Base-by-base conservation (phyloP, 2,113 vertebrate species). In the Ophiodon elongatus region DNA sequence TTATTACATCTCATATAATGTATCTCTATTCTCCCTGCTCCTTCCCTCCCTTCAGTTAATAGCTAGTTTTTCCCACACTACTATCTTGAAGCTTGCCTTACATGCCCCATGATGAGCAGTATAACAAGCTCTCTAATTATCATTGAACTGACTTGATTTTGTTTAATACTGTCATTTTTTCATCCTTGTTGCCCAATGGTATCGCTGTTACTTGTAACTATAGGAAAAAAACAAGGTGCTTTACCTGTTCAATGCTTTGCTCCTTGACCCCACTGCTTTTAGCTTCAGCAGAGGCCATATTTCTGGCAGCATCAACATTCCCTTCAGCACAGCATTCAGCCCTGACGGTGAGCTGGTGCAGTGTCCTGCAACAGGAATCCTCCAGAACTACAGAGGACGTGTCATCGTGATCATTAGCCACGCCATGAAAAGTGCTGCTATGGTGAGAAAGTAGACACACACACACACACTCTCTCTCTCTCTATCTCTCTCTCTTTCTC, bases 271-370 rank as follows among this genome's bases (percentile, higher is more conserved):
- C 43, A 15, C 33, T 25, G 21, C 66, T 50, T 81, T 75, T 91
- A 99, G 98, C 91, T 99, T 98, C 86, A 93, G 95, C 88, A 96
- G 97, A 66, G 98, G 98, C 66, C 98, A 99, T 80, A 96, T 99
- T 84, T 95, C 97, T 19, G 96, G 98, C 72, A 99, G 98, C 94
- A 96, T 99, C 92, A 99, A 97, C 79, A 91, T 99, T 85, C 96
- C 98, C 0, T 98, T 97, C 91, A 93, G 93, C 35, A 89, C 96
- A 0, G 95, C 96, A 0, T 97, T 99, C 82, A 95, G 95, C 3
- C 60, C 94, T 0, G 98, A 99, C 25, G 96, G 97, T 6, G 98
- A 98, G 68, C 95, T 99, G 7, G 23, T 96, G 82, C 97, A 96
- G 85, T 96, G 97, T 86, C 95, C 97, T 1, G 91, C 95, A 11